These are phyloP conservation scores for Mesaphorura yosii DNA, from an alignment of 1,140 invertebrate genomes.

Conservation along the genomic window DNA sequence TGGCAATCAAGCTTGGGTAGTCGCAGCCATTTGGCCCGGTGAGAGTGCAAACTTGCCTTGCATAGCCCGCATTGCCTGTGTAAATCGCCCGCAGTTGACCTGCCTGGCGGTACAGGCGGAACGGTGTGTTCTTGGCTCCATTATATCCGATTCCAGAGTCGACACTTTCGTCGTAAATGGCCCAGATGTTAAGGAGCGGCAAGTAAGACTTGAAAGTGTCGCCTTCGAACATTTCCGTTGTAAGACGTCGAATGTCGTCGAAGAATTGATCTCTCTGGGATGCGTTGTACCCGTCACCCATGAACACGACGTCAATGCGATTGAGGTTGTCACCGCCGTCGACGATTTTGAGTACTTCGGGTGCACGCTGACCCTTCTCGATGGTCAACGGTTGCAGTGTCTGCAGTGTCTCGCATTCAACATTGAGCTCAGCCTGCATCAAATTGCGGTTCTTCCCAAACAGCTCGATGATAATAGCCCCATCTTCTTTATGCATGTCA, in stretches of 20 bases:
- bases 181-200: slow-evolving; percentile 27
- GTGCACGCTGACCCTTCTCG: no score
- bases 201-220: slow-evolving; percentile 23
- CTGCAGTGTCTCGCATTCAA: no score
- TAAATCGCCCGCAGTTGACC: slow-evolving; percentile 21
- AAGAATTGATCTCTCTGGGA: slow-evolving; percentile 20
- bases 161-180: slow-evolving; percentile 20
- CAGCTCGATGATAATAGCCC: no score
- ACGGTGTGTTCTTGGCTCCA: slow-evolving; percentile 22
- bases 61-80: slow-evolving; percentile 13
- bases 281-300: slow-evolving; percentile 23
- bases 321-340: slow-evolving; percentile 20
- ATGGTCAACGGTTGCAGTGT: no score
- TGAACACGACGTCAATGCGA: slow-evolving; percentile 28
- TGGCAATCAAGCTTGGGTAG: slow-evolving; percentile 14
- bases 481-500: no score
- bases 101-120: slow-evolving; percentile 14
- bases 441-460: no score
- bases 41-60: slow-evolving; percentile 13
- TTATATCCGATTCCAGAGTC: slow-evolving; percentile 30
- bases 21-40: slow-evolving; percentile 24
- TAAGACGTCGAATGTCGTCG: slow-evolving; percentile 18
- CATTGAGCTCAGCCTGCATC: no score
- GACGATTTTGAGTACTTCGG: slow-evolving; percentile 20
- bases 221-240: slow-evolving; percentile 25